Evolutionary conservation across 2,888 invertebrate species (phyloP).

Genomic region (Lasioglossum oenotherae): DNA sequence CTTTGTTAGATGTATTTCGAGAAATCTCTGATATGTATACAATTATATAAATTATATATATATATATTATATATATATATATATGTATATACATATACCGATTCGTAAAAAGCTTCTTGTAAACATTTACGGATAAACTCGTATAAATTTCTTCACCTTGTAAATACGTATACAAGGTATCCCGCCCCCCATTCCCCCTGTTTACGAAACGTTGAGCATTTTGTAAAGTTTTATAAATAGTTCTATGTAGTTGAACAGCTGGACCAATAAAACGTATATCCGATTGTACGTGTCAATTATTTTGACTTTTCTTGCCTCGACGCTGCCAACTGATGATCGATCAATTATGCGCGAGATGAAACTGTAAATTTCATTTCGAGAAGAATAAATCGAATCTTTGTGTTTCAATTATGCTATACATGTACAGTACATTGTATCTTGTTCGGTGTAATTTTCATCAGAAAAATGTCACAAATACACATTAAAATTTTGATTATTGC

Average conservation of each 20-base stretch:
- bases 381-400: background rate
- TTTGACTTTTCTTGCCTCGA: constrained; percentile 19
- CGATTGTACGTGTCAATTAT: constrained; percentile 61
- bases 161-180: constrained; percentile 60
- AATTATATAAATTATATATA: constrained; percentile 35
- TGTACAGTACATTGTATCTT: too few species aligned
- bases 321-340: background rate
- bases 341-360: background rate
- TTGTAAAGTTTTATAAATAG: constrained; percentile 74
- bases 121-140: constrained; percentile 48
- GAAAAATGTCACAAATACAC: too few species aligned
- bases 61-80: too few species aligned
- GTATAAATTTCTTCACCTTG: constrained; percentile 59
- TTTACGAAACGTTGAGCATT: constrained; percentile 70
- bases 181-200: constrained; percentile 24
- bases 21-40: constrained; percentile 46
- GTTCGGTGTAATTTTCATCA: too few species aligned
- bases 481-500: too few species aligned
- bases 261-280: constrained; percentile 74
- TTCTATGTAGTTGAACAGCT: constrained; percentile 72
- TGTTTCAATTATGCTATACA: too few species aligned
- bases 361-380: background rate
- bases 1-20: constrained; percentile 46
- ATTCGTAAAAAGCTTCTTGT: constrained; percentile 58
- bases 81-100: constrained; percentile 11